A percentile compares a stretch with the other conserved stretches of the same genome.
phyloP scores from a whole-genome alignment of 2,888 invertebrate genomes.

The Leptinotarsa peninsularis region DNA sequence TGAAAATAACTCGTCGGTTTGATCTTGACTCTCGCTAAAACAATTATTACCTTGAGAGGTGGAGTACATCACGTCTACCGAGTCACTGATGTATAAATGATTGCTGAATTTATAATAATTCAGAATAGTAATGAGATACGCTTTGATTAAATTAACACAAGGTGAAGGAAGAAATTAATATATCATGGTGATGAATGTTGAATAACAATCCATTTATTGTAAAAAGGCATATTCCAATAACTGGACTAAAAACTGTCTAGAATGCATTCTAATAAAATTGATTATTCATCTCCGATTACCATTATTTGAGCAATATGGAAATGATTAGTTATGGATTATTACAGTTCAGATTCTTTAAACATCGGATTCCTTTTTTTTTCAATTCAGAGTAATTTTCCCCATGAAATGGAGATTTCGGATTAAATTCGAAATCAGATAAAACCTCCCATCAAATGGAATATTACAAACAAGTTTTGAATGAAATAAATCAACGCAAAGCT shows the following conservation, averaged over 20 bases:
- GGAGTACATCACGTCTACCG: conserved; percentile 29
- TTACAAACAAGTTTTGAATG: not conserved
- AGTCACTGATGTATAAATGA: conserved; percentile 4
- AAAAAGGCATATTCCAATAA: not conserved
- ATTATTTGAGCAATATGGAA: no score
- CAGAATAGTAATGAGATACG: not conserved
- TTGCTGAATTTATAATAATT: conserved; percentile 2
- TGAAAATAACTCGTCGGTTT: conserved; percentile 29
- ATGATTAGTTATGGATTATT: no score
- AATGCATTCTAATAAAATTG: no score
- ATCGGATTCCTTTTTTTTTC: no score
- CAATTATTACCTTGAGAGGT: conserved; percentile 27
- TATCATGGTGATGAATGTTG: not conserved
- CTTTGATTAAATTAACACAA: not conserved
- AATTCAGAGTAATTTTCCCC: no score
- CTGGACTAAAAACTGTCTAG: not conserved
- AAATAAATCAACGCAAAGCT: not conserved
- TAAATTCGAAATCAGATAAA: not conserved
- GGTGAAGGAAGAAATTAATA: not conserved
- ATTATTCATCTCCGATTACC: no score
- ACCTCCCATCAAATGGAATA: not conserved
- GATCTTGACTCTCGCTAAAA: conserved; percentile 33
- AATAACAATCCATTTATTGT: not conserved
- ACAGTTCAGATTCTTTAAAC: no score
- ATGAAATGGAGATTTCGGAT: no score